Evolutionary conservation across 2,888 invertebrate genomes (phyloP).

Genomic region (Drosophila heteroneura): DNA sequence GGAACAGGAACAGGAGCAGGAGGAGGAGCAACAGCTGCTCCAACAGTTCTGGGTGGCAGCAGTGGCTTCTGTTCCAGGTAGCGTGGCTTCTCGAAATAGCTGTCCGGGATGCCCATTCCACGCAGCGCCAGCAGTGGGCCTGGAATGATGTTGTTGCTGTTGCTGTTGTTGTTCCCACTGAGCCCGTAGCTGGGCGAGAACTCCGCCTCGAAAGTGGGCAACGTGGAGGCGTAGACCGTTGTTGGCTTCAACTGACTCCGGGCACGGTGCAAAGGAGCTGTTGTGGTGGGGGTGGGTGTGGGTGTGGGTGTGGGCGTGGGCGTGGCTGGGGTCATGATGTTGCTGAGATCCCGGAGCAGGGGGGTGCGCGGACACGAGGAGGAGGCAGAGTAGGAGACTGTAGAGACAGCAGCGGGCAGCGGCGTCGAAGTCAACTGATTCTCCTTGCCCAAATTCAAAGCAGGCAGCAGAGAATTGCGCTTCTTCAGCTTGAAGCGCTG

Average conservation of each 20-base stretch:
- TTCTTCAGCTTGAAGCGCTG: slow-evolving; percentile 37
- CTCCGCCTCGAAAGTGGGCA: slow-evolving; percentile 84
- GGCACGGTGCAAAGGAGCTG: background rate
- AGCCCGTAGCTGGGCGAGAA: slow-evolving; percentile 81
- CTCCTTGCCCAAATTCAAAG: slow-evolving; percentile 69
- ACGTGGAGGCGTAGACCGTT: slow-evolving; percentile 77
- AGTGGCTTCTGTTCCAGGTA: slow-evolving; percentile 72
- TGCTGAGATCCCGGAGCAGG: slow-evolving; percentile 78
- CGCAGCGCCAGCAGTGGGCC: slow-evolving; percentile 83
- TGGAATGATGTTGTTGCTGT: slow-evolving; percentile 66
- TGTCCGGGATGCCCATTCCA: slow-evolving; percentile 84
- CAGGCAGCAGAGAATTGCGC: slow-evolving; percentile 51
- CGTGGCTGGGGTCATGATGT: slow-evolving; percentile 53
- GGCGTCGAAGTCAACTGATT: slow-evolving; percentile 82
- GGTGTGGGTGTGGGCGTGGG: background rate
- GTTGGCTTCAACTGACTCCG: background rate
- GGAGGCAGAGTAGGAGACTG: background rate
- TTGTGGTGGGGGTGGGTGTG: background rate
- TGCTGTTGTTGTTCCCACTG: background rate
- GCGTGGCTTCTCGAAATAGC: slow-evolving; percentile 85
- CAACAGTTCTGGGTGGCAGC: background rate
- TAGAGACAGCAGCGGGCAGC: slow-evolving; percentile 46
- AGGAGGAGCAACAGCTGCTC: background rate
- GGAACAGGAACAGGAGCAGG: background rate
- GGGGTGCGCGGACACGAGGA: slow-evolving; percentile 28